phyloP scores from a whole-genome alignment of 2,113 vertebrate species.

The Amphiprion percula region DNA sequence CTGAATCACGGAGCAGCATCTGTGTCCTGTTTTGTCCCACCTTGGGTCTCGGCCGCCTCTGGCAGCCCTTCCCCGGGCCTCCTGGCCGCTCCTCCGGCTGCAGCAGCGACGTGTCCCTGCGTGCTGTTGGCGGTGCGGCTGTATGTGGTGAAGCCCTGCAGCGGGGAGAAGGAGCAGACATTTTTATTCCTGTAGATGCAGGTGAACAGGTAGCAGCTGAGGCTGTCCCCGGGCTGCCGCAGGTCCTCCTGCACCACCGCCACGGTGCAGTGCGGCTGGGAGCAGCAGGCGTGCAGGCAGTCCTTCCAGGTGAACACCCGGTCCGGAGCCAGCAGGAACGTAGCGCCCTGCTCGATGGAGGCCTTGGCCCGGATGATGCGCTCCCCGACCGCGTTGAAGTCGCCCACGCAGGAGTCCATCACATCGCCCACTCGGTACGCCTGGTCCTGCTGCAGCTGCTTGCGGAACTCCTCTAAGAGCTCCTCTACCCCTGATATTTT shows the following conservation, averaged over 20 bases:
- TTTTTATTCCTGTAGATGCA: constrained; percentile 86
- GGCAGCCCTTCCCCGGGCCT: constrained; percentile 33
- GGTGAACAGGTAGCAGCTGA: constrained; percentile 92
- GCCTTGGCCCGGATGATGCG: constrained; percentile 93
- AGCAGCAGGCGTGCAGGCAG: constrained; percentile 92
- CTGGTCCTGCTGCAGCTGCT: constrained; percentile 89
- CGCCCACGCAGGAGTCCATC: constrained; percentile 74
- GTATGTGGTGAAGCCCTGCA: constrained; percentile 91
- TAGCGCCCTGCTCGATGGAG: constrained; percentile 92
- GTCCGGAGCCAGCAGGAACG: constrained; percentile 89
- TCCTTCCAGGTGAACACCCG: constrained; percentile 86
- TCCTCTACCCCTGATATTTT: constrained; percentile 90
- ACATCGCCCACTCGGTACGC: constrained; percentile 61
- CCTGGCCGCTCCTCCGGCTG: constrained; percentile 14
- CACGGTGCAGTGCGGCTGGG: constrained; percentile 89
- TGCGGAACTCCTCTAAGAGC: constrained; percentile 91
- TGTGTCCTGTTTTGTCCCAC: constrained; percentile 30
- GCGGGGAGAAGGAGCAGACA: constrained; percentile 91
- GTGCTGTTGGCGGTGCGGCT: constrained; percentile 77
- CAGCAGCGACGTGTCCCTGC: constrained; percentile 33
- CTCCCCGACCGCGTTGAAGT: constrained; percentile 79
- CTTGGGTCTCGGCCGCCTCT: constrained; percentile 54
- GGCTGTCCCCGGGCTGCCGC: constrained; percentile 70
- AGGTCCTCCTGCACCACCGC: constrained; percentile 89
- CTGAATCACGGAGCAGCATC: no score